These are phyloP conservation scores for Megaleporinus macrocephalus DNA, from an alignment of 2,113 vertebrate species.

Conservation along the genomic window DNA sequence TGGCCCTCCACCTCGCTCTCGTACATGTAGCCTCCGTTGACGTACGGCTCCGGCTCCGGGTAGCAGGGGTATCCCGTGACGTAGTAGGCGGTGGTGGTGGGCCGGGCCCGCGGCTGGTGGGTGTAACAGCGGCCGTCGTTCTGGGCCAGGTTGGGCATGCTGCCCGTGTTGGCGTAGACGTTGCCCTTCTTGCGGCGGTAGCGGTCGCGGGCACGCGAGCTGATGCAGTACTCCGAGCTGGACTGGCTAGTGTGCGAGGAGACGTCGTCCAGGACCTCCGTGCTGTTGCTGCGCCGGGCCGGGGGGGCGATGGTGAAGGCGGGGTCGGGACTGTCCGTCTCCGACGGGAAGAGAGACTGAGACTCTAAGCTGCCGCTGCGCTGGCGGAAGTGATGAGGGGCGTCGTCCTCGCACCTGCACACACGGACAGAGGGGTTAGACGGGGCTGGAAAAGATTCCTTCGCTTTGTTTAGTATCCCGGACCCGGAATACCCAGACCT, in stretches of 20 bases:
- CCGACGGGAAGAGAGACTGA: slow-evolving; percentile 82
- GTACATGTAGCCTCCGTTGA: slow-evolving; percentile 81
- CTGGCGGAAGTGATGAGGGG: slow-evolving; percentile 84
- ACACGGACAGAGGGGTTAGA: neutral
- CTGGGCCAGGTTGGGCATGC: slow-evolving; percentile 95
- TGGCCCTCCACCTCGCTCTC: slow-evolving; percentile 91
- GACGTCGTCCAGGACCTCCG: slow-evolving; percentile 91
- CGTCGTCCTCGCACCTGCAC: slow-evolving; percentile 74
- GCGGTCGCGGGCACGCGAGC: slow-evolving; percentile 81
- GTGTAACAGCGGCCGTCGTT: slow-evolving; percentile 78
- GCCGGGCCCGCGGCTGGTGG: slow-evolving; percentile 76
- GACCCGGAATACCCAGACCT: no score
- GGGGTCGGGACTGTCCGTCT: slow-evolving; percentile 72
- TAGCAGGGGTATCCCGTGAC: slow-evolving; percentile 84
- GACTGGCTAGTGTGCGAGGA: slow-evolving; percentile 98
- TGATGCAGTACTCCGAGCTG: slow-evolving; percentile 84
- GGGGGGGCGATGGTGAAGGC: slow-evolving; percentile 75
- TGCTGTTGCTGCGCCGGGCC: slow-evolving; percentile 92
- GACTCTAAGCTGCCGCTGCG: slow-evolving; percentile 95
- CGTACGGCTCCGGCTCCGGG: slow-evolving; percentile 78
- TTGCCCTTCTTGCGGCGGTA: slow-evolving; percentile 85
- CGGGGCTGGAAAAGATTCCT: no score
- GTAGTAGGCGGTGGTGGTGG: slow-evolving; percentile 84
- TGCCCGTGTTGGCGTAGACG: slow-evolving; percentile 86
- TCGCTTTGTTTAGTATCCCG: no score